Conservation (phyloP, 2,797 vertebrate genomes). For the Argya squamiceps region DNA sequence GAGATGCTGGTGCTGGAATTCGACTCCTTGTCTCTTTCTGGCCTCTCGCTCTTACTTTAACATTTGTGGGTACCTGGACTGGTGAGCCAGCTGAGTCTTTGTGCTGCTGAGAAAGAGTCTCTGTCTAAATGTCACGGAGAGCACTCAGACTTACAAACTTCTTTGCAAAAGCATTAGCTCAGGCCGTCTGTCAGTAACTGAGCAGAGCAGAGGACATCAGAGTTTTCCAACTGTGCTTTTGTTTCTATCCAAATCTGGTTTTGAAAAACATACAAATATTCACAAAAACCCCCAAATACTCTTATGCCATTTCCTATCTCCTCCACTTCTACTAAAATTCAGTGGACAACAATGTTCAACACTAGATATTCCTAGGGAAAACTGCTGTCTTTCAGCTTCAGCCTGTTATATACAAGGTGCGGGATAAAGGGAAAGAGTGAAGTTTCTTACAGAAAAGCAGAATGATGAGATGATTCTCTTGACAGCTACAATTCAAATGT, state of each 20-base stretch:
- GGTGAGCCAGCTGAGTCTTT: background rate
- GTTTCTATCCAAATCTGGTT: background rate
- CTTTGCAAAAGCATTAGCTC: background rate
- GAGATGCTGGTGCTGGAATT: background rate
- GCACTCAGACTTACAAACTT: background rate
- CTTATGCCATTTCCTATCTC: background rate
- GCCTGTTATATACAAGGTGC: background rate
- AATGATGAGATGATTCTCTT: background rate
- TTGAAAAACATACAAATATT: background rate
- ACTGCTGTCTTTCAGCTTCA: background rate
- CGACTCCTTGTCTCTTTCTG: background rate
- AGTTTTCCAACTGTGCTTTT: background rate
- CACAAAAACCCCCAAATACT: background rate
- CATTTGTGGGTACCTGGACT: background rate
- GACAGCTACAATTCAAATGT: background rate
- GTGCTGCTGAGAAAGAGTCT: background rate
- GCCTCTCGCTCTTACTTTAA: background rate
- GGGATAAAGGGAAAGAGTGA: background rate
- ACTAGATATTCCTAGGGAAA: background rate
- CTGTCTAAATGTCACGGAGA: background rate
- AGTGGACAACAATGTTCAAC: background rate
- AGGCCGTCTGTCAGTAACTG: background rate
- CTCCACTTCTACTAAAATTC: background rate
- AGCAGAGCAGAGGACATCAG: background rate
- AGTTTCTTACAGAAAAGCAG: background rate